A percentile compares a stretch with the other conserved stretches of the same genome.
phyloP scores from a whole-genome alignment of 2,797 vertebrate species.

The Alosa sapidissima region DNA sequence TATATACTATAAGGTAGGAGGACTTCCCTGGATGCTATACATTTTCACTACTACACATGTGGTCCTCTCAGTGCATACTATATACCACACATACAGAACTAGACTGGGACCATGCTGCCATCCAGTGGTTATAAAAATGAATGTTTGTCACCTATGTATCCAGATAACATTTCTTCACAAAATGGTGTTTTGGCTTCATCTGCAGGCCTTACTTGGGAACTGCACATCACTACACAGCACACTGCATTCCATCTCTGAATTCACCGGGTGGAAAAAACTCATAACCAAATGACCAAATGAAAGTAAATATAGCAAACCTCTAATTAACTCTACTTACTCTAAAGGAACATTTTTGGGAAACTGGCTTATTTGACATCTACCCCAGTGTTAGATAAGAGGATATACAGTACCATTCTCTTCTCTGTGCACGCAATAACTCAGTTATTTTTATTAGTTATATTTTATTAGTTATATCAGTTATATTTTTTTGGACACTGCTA shows the following conservation, averaged over 20 bases:
- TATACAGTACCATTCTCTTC: too few species aligned
- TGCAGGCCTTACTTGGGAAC: background rate
- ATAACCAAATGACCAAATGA: background rate
- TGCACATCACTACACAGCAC: background rate
- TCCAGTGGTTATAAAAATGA: background rate
- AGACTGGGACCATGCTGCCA: background rate
- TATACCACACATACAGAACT: background rate
- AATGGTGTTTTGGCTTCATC: conserved; percentile 31
- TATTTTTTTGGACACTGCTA: too few species aligned
- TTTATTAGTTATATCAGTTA: too few species aligned
- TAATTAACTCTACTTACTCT: background rate
- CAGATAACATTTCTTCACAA: background rate
- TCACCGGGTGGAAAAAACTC: background rate
- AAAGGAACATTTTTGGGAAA: background rate
- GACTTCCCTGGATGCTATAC: background rate
- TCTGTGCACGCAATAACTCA: too few species aligned
- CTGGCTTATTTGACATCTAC: too few species aligned
- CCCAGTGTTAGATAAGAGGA: too few species aligned
- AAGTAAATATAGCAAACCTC: background rate
- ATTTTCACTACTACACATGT: background rate
- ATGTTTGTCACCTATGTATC: background rate
- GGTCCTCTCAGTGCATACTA: background rate
- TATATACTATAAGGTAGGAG: background rate
- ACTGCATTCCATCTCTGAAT: background rate
- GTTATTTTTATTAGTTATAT: too few species aligned